Evolutionary conservation across 2,888 invertebrate genomes (phyloP).

Genomic region (Chymomyza caudatula): DNA sequence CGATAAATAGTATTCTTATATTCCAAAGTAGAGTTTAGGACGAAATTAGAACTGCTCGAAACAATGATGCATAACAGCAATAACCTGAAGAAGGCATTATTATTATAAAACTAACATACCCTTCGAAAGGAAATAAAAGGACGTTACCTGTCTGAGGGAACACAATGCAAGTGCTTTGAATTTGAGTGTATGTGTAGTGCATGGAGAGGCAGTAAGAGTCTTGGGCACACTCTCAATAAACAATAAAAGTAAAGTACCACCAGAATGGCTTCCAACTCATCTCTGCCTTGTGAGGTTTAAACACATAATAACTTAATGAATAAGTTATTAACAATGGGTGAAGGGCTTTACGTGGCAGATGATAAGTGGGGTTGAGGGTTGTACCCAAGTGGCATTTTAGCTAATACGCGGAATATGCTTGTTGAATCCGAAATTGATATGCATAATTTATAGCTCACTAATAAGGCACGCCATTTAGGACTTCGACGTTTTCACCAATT

Average conservation of each 20-base stretch:
- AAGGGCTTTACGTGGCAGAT: conserved; percentile 20
- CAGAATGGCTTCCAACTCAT: neutral
- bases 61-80: no score
- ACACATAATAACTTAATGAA: conserved; percentile 70
- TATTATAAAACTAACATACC: neutral
- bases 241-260: conserved; percentile 58
- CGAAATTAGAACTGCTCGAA: no score
- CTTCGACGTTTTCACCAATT: neutral
- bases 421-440: conserved; percentile 36
- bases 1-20: no score
- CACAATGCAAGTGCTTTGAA: neutral
- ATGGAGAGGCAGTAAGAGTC: conserved; percentile 18
- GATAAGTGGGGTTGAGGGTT: no score
- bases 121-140: neutral
- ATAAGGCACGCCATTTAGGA: conserved; percentile 41
- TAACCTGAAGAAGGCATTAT: no score
- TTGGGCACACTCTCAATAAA: conserved; percentile 51
- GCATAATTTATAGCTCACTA: conserved; percentile 47
- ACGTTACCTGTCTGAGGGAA: no score
- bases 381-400: no score
- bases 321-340: conserved; percentile 35
- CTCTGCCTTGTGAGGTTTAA: conserved; percentile 43
- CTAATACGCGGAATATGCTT: no score
- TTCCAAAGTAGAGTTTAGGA: no score
- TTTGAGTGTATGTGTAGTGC: neutral